Conservation (phyloP, 2,113 vertebrate species). For the Naja naja region DNA sequence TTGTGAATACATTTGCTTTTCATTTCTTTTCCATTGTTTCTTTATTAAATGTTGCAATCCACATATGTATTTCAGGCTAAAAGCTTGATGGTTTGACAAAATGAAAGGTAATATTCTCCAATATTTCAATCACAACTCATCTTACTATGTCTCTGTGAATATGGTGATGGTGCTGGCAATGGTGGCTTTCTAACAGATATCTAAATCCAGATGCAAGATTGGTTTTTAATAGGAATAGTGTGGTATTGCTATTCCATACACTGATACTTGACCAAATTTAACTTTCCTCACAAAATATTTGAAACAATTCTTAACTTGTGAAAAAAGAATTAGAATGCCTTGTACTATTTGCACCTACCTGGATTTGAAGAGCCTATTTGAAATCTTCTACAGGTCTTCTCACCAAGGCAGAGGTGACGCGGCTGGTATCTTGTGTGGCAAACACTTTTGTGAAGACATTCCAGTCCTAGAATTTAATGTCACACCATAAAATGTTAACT, state of each 20-base stretch:
- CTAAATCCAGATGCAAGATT: not conserved
- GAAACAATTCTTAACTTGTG: not conserved
- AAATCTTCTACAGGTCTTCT: not conserved
- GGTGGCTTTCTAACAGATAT: not conserved
- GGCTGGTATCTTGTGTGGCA: not conserved
- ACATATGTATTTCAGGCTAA: not conserved
- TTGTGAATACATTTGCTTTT: not conserved
- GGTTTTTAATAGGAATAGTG: not conserved
- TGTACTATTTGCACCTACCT: not conserved
- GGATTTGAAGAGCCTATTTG: not conserved
- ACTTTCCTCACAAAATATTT: not conserved
- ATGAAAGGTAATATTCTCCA: not conserved
- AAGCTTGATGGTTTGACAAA: not conserved
- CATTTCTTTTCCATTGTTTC: not conserved
- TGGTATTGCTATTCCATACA: not conserved
- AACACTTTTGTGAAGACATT: not conserved
- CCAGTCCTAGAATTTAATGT: not conserved
- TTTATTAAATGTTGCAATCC: not conserved
- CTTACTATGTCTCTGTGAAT: not conserved
- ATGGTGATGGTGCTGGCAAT: not conserved
- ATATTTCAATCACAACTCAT: not conserved
- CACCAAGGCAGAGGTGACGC: not conserved
- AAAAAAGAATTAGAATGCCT: not conserved
- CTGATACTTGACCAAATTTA: not conserved
- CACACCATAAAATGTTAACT: not conserved